Percentiles rank a stretch among this genome's conserved stretches.
These are phyloP conservation scores for Cerceris rybyensis DNA, from an alignment of 2,888 invertebrate genomes.

Conservation along the genomic window DNA sequence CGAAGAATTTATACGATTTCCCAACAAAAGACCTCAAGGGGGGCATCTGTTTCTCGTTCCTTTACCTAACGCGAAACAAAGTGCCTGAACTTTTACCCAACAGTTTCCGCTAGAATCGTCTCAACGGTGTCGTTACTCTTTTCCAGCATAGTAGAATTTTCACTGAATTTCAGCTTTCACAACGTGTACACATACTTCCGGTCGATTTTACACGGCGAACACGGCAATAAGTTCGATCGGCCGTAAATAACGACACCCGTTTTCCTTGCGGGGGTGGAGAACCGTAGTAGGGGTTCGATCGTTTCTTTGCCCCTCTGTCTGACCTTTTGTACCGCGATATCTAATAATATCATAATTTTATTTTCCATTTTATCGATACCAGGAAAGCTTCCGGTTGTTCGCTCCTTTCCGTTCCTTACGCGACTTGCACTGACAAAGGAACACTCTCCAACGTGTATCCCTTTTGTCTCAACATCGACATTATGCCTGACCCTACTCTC, in stretches of 20 bases:
- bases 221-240: constrained; percentile 11
- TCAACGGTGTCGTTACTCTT: neutral
- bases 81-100: neutral
- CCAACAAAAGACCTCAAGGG: constrained; percentile 18
- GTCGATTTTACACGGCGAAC: constrained; percentile 15
- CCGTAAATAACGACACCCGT: constrained; percentile 11
- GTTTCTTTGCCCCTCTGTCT: neutral
- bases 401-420: constrained; percentile 15
- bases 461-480: constrained; percentile 49
- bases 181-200: neutral
- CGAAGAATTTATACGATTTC: constrained; percentile 40
- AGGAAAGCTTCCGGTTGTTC: constrained; percentile 23
- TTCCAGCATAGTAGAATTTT: neutral
- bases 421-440: constrained; percentile 30
- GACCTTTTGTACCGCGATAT: neutral
- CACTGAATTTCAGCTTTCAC: constrained; percentile 1
- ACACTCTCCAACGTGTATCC: constrained; percentile 17
- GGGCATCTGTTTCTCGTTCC: neutral
- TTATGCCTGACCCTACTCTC: constrained; percentile 55
- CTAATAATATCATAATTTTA: neutral
- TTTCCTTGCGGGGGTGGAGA: neutral
- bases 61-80: neutral
- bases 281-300: neutral
- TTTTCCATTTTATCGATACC: constrained; percentile 8
- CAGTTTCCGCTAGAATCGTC: neutral